These are phyloP conservation scores for Asbolus verrucosus DNA, from an alignment of 1,140 invertebrate species.

Conservation along the genomic window DNA sequence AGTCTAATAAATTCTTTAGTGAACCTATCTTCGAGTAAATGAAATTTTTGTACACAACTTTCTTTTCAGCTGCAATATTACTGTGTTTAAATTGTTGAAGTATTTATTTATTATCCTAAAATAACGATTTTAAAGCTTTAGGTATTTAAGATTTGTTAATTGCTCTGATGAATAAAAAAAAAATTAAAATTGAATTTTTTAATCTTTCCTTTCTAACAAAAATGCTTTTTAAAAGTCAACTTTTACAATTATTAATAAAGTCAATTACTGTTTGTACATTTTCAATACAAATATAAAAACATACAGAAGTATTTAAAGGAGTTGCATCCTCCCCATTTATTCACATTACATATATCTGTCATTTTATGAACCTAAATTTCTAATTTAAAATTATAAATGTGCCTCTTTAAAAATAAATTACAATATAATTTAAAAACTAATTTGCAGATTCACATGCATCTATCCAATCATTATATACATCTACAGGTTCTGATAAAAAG, in stretches of 20 bases:
- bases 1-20: slow-evolving; percentile 39
- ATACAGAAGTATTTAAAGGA: no score
- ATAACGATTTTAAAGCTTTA: slow-evolving; percentile 44
- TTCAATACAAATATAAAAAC: no score
- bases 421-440: slow-evolving; percentile 63
- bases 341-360: no score
- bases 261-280: no score
- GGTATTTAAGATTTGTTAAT: slow-evolving; percentile 45
- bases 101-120: slow-evolving; percentile 39
- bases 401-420: neutral
- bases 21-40: neutral
- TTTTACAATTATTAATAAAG: no score
- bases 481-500: slow-evolving; percentile 95
- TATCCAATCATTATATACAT: slow-evolving; percentile 99
- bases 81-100: slow-evolving; percentile 42
- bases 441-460: slow-evolving; percentile 97
- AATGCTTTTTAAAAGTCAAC: no score
- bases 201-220: no score
- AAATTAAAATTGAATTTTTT: slow-evolving; percentile 12
- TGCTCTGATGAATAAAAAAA: slow-evolving; percentile 40
- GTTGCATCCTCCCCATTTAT: no score
- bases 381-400: no score
- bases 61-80: slow-evolving; percentile 28
- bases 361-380: no score
- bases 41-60: slow-evolving; percentile 22